These are phyloP conservation scores for Delia radicum DNA, from an alignment of 1,140 invertebrate genomes.

Conservation along the genomic window DNA sequence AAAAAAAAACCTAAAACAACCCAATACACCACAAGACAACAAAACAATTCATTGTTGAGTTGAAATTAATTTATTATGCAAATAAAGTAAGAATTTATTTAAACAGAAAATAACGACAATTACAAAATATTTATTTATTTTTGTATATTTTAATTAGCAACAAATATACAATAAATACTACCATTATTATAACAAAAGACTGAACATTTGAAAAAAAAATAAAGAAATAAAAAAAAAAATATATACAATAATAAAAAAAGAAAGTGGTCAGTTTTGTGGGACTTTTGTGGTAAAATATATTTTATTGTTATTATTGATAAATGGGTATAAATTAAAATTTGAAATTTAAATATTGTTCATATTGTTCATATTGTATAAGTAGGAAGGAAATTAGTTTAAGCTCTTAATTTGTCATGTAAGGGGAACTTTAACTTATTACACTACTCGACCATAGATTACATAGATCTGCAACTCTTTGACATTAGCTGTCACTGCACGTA, in stretches of 20 bases:
- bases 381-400: no score
- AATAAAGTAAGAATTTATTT: conserved; percentile 24
- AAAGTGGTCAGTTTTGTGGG: background rate
- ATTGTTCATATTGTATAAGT: no score
- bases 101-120: background rate
- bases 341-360: background rate
- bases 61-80: conserved; percentile 20
- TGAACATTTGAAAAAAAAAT: background rate
- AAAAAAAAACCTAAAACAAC: no score
- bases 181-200: background rate
- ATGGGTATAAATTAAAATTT: background rate
- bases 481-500: no score
- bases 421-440: no score
- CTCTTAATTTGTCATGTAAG: no score
- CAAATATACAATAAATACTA: background rate
- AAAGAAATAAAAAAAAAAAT: background rate
- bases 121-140: background rate
- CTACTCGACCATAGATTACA: no score
- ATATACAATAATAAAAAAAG: background rate
- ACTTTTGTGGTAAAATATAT: background rate
- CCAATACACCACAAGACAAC: no score
- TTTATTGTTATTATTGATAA: background rate
- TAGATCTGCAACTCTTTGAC: no score
- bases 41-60: background rate
- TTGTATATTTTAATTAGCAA: background rate